Conservation (phyloP, 2,797 vertebrate genomes). For the Rhinogobio ventralis region DNA sequence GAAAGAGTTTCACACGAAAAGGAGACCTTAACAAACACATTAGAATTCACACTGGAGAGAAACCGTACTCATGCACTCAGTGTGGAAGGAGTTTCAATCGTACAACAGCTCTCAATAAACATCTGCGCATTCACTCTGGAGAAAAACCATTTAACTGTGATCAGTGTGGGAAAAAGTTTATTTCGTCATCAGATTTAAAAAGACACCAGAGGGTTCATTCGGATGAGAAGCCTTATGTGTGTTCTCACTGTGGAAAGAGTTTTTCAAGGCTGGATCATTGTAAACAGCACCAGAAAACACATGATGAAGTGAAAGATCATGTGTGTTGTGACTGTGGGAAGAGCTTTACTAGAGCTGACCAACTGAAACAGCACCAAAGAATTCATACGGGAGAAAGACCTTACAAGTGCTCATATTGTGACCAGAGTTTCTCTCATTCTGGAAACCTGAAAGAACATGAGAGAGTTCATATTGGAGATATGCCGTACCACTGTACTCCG, state of each 20-base stretch:
- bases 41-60: not conserved
- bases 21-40: not conserved
- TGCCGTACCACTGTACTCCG: not conserved
- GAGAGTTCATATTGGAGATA: not conserved
- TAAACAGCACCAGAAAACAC: not conserved
- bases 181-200: not conserved
- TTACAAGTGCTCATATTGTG: conserved; percentile 1
- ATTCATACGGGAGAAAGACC: not conserved
- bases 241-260: not conserved
- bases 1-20: not conserved
- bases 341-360: not conserved
- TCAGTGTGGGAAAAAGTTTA: not conserved
- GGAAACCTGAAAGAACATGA: not conserved
- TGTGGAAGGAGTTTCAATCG: not conserved
- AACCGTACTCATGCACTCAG: not conserved
- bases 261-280: not conserved
- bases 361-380: not conserved
- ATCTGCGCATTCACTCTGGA: not conserved
- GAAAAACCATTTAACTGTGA: not conserved
- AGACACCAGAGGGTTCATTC: not conserved
- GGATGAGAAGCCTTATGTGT: not conserved
- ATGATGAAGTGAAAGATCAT: not conserved
- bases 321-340: not conserved
- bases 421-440: not conserved
- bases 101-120: not conserved